phyloP scores from a whole-genome alignment of 1,140 invertebrate species.

The Physella acuta region DNA sequence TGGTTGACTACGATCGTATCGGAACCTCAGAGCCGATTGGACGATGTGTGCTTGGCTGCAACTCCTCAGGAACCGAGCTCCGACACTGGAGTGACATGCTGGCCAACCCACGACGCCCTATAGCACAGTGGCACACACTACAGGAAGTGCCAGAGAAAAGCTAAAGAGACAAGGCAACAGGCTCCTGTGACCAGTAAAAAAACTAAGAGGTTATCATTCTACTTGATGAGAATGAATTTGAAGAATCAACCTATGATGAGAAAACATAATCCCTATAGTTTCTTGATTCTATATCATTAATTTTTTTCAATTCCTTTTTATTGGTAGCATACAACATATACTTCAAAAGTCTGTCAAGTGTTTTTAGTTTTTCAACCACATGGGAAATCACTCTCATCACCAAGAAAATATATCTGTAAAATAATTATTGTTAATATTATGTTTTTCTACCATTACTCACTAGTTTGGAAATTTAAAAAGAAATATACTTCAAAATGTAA shows the following conservation, averaged over 20 bases:
- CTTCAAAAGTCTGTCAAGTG: not conserved
- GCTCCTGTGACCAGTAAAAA: not conserved
- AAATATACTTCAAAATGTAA: too few species aligned
- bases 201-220: too few species aligned
- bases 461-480: too few species aligned
- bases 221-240: not conserved
- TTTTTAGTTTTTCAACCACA: too few species aligned
- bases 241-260: too few species aligned
- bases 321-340: not conserved
- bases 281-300: not conserved
- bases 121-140: constrained; percentile 99
- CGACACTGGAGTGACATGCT: constrained; percentile 97
- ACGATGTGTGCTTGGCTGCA: constrained; percentile 94
- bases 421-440: too few species aligned
- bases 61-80: constrained; percentile 90
- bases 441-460: too few species aligned
- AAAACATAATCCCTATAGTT: too few species aligned
- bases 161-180: constrained; percentile 29
- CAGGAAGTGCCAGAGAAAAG: constrained; percentile 61
- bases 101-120: constrained; percentile 94
- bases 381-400: too few species aligned
- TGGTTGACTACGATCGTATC: constrained; percentile 99
- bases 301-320: constrained; percentile 5
- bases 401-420: too few species aligned
- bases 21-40: constrained; percentile 99